Percentiles rank a stretch among this genome's conserved stretches.
Conservation (phyloP, 1,140 invertebrate species). For the Mercenaria mercenaria region DNA sequence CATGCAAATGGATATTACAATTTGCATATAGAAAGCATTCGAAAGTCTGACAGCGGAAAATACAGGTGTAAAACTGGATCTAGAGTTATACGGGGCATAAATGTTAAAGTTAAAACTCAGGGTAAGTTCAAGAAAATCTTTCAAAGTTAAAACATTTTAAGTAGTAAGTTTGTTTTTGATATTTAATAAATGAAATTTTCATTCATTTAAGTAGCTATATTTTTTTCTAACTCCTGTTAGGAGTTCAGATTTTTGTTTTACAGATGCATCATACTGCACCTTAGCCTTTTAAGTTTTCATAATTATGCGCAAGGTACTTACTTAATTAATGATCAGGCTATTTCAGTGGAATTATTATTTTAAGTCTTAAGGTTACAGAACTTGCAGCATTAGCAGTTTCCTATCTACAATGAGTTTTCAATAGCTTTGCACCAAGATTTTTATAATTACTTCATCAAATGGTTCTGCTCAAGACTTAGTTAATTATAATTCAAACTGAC, state of each 20-base stretch:
- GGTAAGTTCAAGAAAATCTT: slow-evolving; percentile 7
- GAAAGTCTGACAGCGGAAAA: slow-evolving; percentile 58
- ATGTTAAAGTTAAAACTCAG: slow-evolving; percentile 53
- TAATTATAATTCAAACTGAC: not conserved
- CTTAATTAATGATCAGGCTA: no score
- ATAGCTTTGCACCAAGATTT: no score
- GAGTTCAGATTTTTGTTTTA: not conserved
- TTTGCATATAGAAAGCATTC: slow-evolving; percentile 33
- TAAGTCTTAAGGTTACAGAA: no score
- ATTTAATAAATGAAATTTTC: not conserved
- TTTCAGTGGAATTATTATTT: no score
- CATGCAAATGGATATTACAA: slow-evolving; percentile 60
- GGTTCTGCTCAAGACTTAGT: not conserved
- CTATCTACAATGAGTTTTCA: no score
- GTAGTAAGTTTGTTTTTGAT: not conserved
- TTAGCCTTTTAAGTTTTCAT: no score
- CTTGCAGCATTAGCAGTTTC: not conserved
- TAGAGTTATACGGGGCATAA: slow-evolving; percentile 27
- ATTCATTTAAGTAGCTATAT: not conserved
- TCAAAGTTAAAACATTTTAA: no score
- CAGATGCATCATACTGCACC: no score
- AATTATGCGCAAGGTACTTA: no score
- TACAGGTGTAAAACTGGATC: slow-evolving; percentile 59
- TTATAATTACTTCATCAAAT: no score
- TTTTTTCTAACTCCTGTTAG: not conserved